Conservation (phyloP, 2,888 invertebrate genomes). For the Lymantria dispar region DNA sequence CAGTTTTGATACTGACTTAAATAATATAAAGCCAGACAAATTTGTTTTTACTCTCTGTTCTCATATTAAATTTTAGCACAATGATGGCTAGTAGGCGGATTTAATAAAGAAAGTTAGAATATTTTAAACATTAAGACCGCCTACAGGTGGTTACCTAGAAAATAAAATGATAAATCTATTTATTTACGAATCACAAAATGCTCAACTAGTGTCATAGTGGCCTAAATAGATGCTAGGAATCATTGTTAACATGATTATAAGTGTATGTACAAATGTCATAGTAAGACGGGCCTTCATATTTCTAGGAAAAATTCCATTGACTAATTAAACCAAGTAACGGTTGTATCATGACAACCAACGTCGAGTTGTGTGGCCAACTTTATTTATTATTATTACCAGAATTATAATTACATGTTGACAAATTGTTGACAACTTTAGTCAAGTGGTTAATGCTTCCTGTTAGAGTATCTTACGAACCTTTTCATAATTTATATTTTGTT, state of each 20-base stretch:
- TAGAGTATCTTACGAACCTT: constrained; percentile 1
- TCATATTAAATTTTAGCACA: too few relatives aligned
- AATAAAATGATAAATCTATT: too few relatives aligned
- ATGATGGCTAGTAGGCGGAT: too few relatives aligned
- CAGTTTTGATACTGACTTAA: too few relatives aligned
- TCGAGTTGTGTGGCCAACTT: constrained; percentile 26
- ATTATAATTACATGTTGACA: constrained; percentile 34
- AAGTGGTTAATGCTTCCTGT: constrained; percentile 27
- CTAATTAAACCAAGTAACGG: constrained; percentile 32
- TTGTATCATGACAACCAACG: constrained; percentile 20
- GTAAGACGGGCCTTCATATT: constrained; percentile 16
- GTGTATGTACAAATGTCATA: constrained; percentile 10
- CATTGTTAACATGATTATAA: constrained; percentile 17
- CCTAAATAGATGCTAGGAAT: constrained; percentile 19
- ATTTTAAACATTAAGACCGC: too few relatives aligned
- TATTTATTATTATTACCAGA: constrained; percentile 24
- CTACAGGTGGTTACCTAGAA: too few relatives aligned
- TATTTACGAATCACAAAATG: neutral
- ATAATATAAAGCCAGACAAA: too few relatives aligned
- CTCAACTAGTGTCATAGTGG: neutral
- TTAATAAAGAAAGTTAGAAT: too few relatives aligned
- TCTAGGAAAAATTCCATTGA: constrained; percentile 33
- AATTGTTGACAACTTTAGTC: constrained; percentile 21
- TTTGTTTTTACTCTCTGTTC: too few relatives aligned
- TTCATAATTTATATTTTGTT: neutral